phyloP scores from a whole-genome alignment of 2,113 vertebrate species.

The Tachysurus fulvidraco region DNA sequence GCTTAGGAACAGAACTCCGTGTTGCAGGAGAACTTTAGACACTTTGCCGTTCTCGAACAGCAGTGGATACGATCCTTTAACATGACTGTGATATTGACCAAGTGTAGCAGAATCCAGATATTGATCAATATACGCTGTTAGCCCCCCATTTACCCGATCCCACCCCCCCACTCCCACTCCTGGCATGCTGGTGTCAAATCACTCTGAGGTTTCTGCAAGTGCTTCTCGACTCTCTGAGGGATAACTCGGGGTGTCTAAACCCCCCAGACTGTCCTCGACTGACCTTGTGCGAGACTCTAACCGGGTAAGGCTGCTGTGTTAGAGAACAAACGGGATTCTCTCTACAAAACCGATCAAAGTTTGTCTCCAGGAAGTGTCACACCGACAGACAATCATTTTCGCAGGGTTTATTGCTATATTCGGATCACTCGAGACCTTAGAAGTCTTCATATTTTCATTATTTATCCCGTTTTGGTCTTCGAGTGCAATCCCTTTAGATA shows the following conservation, averaged over 20 bases:
- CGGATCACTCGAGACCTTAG: constrained; percentile 66
- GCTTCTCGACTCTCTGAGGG: neutral
- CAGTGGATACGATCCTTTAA: constrained; percentile 56
- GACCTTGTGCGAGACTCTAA: constrained; percentile 18
- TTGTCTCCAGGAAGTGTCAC: neutral
- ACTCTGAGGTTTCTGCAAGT: constrained; percentile 18
- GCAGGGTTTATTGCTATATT: constrained; percentile 65
- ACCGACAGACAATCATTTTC: constrained; percentile 66
- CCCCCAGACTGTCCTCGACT: neutral
- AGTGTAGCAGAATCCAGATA: constrained; percentile 23
- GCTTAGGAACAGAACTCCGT: neutral
- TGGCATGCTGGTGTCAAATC: constrained; percentile 16
- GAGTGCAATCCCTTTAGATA: constrained; percentile 58
- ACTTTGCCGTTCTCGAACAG: constrained; percentile 53
- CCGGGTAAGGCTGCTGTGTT: neutral
- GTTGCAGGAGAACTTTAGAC: constrained; percentile 58
- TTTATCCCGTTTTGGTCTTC: constrained; percentile 62
- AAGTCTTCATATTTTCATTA: constrained; percentile 66
- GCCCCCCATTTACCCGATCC: constrained; percentile 59
- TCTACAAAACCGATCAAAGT: neutral
- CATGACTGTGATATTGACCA: neutral
- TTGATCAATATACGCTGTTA: constrained; percentile 57
- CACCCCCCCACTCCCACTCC: constrained; percentile 56
- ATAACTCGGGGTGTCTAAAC: neutral
- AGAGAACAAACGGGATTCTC: neutral